Conservation (phyloP, 2,113 vertebrate genomes). For the Bucco capensis region DNA sequence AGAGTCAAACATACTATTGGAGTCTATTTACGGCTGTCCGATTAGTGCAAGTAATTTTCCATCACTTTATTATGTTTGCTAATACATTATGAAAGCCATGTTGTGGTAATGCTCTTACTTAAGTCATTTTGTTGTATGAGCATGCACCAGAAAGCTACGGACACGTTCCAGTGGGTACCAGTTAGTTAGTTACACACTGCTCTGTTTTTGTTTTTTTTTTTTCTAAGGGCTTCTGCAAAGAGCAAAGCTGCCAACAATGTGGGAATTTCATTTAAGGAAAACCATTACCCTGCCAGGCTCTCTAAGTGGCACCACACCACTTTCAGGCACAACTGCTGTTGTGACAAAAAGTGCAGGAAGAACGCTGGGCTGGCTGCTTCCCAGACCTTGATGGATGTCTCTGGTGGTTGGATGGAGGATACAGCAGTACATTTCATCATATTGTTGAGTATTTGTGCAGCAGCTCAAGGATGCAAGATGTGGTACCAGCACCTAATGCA, state of each 20-base stretch:
- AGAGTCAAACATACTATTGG: conserved; percentile 24
- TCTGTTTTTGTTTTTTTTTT: neutral
- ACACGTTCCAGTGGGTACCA: neutral
- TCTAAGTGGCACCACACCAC: neutral
- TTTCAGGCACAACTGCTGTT: neutral
- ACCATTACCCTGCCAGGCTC: neutral
- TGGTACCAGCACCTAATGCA: neutral
- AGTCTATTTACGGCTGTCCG: conserved; percentile 33
- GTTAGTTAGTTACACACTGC: neutral
- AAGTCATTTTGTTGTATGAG: neutral
- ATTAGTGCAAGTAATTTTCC: conserved; percentile 51
- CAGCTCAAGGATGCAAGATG: neutral
- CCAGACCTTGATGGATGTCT: neutral
- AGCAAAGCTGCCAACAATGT: neutral
- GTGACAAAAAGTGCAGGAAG: neutral
- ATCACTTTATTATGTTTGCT: conserved; percentile 44
- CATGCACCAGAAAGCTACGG: neutral
- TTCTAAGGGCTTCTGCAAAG: neutral
- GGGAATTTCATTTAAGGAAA: neutral
- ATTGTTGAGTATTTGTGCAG: neutral
- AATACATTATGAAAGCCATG: conserved; percentile 23
- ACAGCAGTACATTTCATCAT: neutral
- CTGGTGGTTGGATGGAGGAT: neutral
- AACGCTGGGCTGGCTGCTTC: neutral
- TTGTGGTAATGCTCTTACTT: neutral